phyloP scores from a whole-genome alignment of 2,113 vertebrate species.

The Istiophorus platypterus region DNA sequence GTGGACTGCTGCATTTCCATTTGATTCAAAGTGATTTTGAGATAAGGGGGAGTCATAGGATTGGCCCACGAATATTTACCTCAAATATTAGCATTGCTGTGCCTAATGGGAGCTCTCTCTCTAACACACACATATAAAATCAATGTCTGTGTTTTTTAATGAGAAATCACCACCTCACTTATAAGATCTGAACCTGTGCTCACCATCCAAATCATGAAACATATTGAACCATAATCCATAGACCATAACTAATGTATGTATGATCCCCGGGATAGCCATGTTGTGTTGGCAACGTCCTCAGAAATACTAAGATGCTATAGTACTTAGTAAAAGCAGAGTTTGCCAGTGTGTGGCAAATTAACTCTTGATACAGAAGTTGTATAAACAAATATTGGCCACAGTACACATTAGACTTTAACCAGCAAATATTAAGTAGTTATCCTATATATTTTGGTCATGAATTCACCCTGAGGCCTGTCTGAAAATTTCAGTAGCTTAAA shows the following conservation, averaged over 20 bases:
- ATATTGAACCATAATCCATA: constrained; percentile 54
- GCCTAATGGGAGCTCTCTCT: not conserved
- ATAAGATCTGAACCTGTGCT: constrained; percentile 26
- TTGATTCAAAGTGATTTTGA: constrained; percentile 61
- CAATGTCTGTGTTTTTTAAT: constrained; percentile 12
- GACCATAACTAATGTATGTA: constrained; percentile 30
- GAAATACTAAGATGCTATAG: not conserved
- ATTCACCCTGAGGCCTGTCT: constrained; percentile 19
- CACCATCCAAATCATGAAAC: constrained; percentile 39
- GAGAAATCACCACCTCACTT: constrained; percentile 21
- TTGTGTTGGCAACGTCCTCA: not conserved
- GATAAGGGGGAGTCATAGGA: constrained; percentile 28
- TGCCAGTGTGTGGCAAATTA: not conserved
- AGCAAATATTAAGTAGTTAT: constrained; percentile 1
- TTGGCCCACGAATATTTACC: constrained; percentile 27
- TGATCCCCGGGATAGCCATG: not conserved
- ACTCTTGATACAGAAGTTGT: not conserved
- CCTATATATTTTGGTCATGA: constrained; percentile 27
- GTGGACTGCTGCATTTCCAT: constrained; percentile 48
- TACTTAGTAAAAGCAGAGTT: too few species aligned
- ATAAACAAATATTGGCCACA: not conserved
- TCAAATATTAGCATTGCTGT: constrained; percentile 31
- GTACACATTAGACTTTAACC: constrained; percentile 6
- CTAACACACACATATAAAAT: constrained; percentile 6
- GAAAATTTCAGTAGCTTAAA: constrained; percentile 5